A percentile compares a stretch with the other conserved stretches of the same genome.
Evolutionary conservation across 1,140 invertebrate species (phyloP).

Genomic region (Pseudomyrmex gracilis): DNA sequence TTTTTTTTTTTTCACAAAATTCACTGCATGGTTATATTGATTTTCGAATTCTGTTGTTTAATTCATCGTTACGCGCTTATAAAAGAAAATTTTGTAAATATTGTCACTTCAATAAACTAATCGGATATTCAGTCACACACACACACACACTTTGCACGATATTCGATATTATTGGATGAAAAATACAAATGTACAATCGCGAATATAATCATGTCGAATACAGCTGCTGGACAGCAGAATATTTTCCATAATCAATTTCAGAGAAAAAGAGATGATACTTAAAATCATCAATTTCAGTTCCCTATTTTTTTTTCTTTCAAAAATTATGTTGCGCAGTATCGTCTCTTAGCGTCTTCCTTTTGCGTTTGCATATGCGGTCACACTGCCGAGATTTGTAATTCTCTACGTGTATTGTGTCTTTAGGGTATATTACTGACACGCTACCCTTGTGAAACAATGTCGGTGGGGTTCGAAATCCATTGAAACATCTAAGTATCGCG

Average conservation of each 20-base stretch:
- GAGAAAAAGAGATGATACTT: not conserved
- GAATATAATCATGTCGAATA: conserved; percentile 17
- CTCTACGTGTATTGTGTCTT: not conserved
- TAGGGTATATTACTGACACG: too few relatives aligned
- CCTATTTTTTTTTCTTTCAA: conserved; percentile 2
- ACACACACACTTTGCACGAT: not conserved
- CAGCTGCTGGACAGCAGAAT: conserved; percentile 62
- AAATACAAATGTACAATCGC: conserved; percentile 10
- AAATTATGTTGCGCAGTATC: conserved; percentile 9
- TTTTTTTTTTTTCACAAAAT: too few relatives aligned
- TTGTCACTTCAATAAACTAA: not conserved
- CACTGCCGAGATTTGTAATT: conserved; percentile 48
- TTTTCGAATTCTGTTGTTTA: not conserved
- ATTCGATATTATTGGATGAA: not conserved
- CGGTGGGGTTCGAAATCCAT: too few relatives aligned
- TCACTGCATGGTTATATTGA: not conserved
- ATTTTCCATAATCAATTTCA: conserved; percentile 19
- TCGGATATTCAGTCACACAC: not conserved
- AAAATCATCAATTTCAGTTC: conserved; percentile 28
- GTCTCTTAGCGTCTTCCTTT: conserved; percentile 42
- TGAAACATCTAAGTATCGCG: too few relatives aligned
- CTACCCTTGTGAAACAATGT: too few relatives aligned
- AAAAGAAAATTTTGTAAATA: conserved; percentile 23
- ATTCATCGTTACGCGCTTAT: conserved; percentile 7
- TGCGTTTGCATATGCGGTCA: conserved; percentile 44